Evolutionary conservation across 2,888 invertebrate genomes (phyloP).

Genomic region (Mythimna albipuncta): DNA sequence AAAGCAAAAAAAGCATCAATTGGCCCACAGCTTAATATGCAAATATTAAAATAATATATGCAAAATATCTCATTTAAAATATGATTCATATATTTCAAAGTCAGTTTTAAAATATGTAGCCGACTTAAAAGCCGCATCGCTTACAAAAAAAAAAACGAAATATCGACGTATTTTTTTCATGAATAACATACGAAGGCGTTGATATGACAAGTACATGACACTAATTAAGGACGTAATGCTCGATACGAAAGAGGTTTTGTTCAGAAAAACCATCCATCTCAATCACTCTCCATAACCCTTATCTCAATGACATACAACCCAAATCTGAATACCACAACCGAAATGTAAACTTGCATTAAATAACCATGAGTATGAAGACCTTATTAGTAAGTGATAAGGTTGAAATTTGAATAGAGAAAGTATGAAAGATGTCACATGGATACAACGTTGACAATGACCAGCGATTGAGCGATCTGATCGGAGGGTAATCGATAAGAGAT

Average conservation of each 20-base stretch:
- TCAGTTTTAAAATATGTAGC: conserved; percentile 54
- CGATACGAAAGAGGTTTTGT: conserved; percentile 62
- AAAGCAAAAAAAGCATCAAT: background rate
- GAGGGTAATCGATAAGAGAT: conserved; percentile 77
- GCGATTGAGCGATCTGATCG: conserved; percentile 83
- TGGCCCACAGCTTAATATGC: conserved; percentile 8
- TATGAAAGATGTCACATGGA: conserved; percentile 74
- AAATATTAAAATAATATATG: conserved; percentile 44
- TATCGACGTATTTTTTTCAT: conserved; percentile 61
- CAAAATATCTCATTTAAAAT: conserved; percentile 52
- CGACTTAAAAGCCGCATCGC: conserved; percentile 33
- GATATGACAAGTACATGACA: conserved; percentile 79
- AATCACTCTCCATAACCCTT: conserved; percentile 47
- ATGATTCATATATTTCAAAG: conserved; percentile 56
- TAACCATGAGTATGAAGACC: conserved; percentile 16
- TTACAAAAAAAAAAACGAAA: conserved; percentile 41
- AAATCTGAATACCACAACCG: conserved; percentile 53
- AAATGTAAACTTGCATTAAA: conserved; percentile 32
- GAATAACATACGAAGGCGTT: conserved; percentile 71
- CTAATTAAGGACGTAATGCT: conserved; percentile 77
- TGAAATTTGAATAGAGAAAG: conserved; percentile 61
- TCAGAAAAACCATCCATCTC: conserved; percentile 38
- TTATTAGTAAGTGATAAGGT: conserved; percentile 61
- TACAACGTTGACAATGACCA: conserved; percentile 79
- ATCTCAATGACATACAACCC: conserved; percentile 52